Percentiles rank a stretch among this genome's conserved stretches.
phyloP scores from a whole-genome alignment of 2,888 invertebrate genomes.

The Lathronympha strigana region DNA sequence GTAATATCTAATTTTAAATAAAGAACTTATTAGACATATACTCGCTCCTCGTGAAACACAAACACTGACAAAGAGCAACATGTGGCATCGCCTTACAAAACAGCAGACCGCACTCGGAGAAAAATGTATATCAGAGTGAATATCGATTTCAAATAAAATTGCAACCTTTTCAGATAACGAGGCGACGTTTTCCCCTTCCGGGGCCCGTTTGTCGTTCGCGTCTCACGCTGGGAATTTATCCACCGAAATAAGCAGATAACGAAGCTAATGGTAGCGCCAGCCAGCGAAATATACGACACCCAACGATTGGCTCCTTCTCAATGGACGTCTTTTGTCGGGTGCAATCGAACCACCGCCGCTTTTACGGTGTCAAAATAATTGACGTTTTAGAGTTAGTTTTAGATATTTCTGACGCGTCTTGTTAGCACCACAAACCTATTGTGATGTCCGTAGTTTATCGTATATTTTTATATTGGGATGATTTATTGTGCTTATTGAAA shows the following conservation, averaged over 20 bases:
- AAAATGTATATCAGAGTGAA: constrained; percentile 72
- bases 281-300: constrained; percentile 55
- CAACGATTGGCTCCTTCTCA: constrained; percentile 60
- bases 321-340: constrained; percentile 48
- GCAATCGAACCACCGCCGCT: constrained; percentile 50
- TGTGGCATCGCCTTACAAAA: constrained; percentile 52
- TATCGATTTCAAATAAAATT: constrained; percentile 85
- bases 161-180: constrained; percentile 84
- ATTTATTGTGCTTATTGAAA: neutral
- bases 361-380: constrained; percentile 45
- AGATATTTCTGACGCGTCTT: constrained; percentile 25
- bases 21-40: constrained; percentile 3
- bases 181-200: constrained; percentile 80
- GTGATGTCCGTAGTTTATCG: too few relatives aligned
- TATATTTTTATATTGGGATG: neutral
- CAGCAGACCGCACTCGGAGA: constrained; percentile 55
- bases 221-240: constrained; percentile 79
- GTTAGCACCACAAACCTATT: constrained; percentile 2
- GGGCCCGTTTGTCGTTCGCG: constrained; percentile 70
- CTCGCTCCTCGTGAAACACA: constrained; percentile 23
- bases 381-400: constrained; percentile 32
- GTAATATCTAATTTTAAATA: neutral
- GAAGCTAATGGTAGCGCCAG: constrained; percentile 72
- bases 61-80: constrained; percentile 50
- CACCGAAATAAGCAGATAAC: constrained; percentile 83